phyloP scores from a whole-genome alignment of 2,797 vertebrate genomes.

The Ptychobarbus kaznakovi region DNA sequence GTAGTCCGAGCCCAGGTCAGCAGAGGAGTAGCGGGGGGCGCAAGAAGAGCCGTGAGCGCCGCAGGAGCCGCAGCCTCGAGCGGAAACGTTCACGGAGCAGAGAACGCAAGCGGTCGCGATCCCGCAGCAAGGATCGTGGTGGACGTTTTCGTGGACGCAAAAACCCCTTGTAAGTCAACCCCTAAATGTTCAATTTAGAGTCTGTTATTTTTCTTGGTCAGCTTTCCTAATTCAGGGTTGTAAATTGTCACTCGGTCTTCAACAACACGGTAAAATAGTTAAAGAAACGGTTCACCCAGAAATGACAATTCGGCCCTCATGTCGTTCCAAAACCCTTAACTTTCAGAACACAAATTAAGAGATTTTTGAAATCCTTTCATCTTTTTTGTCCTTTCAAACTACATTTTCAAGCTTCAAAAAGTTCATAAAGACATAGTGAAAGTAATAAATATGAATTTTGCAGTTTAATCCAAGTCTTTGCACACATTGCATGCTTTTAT shows the following conservation, averaged over 20 bases:
- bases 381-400: not conserved
- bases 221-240: not conserved
- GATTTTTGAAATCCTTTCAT: not conserved
- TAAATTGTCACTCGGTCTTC: not conserved
- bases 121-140: slow-evolving; percentile 88
- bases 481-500: not conserved
- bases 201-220: not conserved
- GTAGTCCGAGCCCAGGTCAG: slow-evolving; percentile 86
- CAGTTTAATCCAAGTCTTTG: not conserved
- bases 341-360: not conserved
- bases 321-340: not conserved
- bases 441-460: not conserved
- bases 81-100: slow-evolving; percentile 88
- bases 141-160: slow-evolving; percentile 85
- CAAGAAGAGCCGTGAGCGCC: slow-evolving; percentile 88
- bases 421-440: not conserved
- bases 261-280: not conserved
- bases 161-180: slow-evolving; percentile 90
- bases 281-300: not conserved
- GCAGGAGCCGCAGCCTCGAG: slow-evolving; percentile 90
- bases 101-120: slow-evolving; percentile 90
- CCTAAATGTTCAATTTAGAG: not conserved
- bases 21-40: slow-evolving; percentile 89
- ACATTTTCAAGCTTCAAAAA: not conserved
- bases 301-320: not conserved